Evolutionary conservation across 2,888 invertebrate genomes (phyloP), one percentile per base, ranked within the genome.

Genomic region (Cyrtodaria siliqua): DNA sequence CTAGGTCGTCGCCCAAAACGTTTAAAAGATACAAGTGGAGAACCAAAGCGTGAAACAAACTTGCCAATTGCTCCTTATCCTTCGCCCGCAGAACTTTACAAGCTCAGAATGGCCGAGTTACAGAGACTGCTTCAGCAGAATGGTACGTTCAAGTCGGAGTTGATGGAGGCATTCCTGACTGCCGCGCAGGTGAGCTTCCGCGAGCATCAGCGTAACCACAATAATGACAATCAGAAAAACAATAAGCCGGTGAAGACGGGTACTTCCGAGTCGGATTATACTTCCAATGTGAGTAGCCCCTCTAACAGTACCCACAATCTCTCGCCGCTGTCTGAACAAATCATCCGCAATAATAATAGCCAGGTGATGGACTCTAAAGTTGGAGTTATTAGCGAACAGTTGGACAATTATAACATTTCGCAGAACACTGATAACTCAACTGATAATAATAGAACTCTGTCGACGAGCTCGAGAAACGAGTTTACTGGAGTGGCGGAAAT

Each of bases 1-100:
- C 86, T 93, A 26, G 93, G 92, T n/a, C 84, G 92, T 50, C 73
- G 93, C 50, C 92, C 92, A 44, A 93, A 93, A 73, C 85, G 92
- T 33, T 82, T 92, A 77, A 93, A 92, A 84, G 92, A 92, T 66
- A 86, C 89, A 0, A 82, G 85, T 63, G 86, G 86, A 24, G 87
- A 88, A 62, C 60, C 72, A 6, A 84, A 82, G 57, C 61, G 80
- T 27, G 87, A 86, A 26, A 79, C 83, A 24, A 90, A 88, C 77
- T 82, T 90, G 50, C 89, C 89, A 27, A 91, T 91, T 29, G 91
- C 91, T n/a, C 92, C 92, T 0, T 91, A 91, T 74, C 91, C 91
- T n/a, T 88, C 88, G n/a, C 85, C 86, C 1, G 77, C 87, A 33
- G 91, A 91, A 57, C 76, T 91, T 44, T 87, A 87, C 77, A 84